phyloP scores from a whole-genome alignment of 2,797 vertebrate genomes.

The Acanthiza pusilla region DNA sequence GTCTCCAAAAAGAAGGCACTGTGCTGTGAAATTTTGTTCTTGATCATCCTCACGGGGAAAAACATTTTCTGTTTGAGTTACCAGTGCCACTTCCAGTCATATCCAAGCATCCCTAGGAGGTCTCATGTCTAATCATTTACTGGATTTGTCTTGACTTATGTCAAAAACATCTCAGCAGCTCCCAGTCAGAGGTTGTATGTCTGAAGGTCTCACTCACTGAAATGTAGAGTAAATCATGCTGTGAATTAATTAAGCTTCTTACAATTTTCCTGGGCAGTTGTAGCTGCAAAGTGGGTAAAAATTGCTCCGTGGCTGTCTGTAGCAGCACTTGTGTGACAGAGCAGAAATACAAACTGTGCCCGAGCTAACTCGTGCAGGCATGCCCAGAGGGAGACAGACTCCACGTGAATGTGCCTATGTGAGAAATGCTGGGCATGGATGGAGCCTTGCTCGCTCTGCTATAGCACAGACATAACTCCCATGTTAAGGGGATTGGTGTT shows the following conservation, averaged over 20 bases:
- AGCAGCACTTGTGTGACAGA: background rate
- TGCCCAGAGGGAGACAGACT: background rate
- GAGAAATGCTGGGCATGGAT: background rate
- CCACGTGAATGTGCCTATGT: fast-evolving
- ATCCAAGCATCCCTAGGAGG: background rate
- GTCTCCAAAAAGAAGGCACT: background rate
- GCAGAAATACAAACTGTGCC: background rate
- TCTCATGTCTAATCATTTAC: background rate
- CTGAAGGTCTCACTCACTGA: background rate
- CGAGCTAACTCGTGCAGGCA: fast-evolving
- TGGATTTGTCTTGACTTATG: background rate
- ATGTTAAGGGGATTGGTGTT: fast-evolving
- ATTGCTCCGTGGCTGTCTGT: background rate
- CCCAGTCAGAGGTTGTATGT: background rate
- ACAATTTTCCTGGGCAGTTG: background rate
- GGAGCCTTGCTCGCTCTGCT: background rate
- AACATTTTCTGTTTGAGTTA: background rate
- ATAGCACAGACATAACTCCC: background rate
- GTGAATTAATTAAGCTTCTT: background rate
- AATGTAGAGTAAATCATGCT: background rate
- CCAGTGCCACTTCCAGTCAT: background rate
- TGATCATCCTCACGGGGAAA: background rate
- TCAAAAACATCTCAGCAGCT: background rate
- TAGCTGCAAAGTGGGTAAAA: background rate
- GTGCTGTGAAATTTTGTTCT: background rate